Evolutionary conservation across 2,113 vertebrate genomes (phyloP), one percentile per base, ranked within the genome.

Genomic region (Hiodon tergisus): DNA sequence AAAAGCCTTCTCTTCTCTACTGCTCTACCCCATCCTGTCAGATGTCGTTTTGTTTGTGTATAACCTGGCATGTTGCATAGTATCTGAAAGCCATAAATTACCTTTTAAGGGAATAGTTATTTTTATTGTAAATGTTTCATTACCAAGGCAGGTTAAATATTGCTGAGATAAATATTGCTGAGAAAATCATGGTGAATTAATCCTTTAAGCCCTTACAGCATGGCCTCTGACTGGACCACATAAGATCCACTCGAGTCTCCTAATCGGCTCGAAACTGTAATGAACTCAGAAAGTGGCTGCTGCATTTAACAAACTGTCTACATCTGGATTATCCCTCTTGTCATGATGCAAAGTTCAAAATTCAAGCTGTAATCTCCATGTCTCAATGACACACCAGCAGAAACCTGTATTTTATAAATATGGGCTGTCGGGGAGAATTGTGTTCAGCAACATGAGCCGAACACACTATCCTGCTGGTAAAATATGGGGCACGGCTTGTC

Each of bases 161-260:
- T 74, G 77, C 85, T 83, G 81, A 79, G 84, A 81, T 85, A 86
- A 86, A 88, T 87, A 86, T 87, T 80, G 81, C 81, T 65, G 48
- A 60, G 8, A 80, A 88, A 77, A 77, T 83, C 70, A 79, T 71
- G 65, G 73, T 47, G 59, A 84, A 88, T 89, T 92, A 91, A 92
- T 91, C 90, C 88, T 62, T 90, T 92, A 91, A 92, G 84, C 87
- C 86, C 81, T 88, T 88, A 85, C 86, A 85, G 84, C 85, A 87
- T 89, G 90, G 85, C 87, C 87, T 87, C 85, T 91, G 90, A 89
- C 88, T 86, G 83, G 88, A 82, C 86, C 88, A 86, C 89, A 90
- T 89, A 88, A 92, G 89, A 89, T 90, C 90, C 86, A 87, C 86
- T 88, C 81, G 81, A 83, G 85, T 85, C 77, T 66, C 79, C 87